These are phyloP conservation scores for Odobenus rosmarus DNA, from an alignment of 2,113 vertebrate genomes.

Conservation along the genomic window DNA sequence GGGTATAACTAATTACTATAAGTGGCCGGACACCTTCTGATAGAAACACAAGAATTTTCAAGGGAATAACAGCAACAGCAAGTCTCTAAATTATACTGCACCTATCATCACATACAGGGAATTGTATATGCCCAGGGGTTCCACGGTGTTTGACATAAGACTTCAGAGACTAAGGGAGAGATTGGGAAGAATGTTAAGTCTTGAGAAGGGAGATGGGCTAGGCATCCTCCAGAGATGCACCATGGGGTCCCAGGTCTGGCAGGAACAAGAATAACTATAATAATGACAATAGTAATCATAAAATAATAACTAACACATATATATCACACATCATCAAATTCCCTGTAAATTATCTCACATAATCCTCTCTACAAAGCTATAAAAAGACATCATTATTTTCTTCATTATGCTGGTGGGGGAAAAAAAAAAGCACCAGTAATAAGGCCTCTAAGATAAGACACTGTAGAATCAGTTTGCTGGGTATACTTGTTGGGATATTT, in stretches of 20 bases:
- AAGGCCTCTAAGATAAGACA: background rate
- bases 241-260: rapidly evolving
- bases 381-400: background rate
- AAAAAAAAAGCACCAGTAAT: background rate
- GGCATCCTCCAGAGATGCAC: background rate
- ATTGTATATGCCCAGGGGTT: background rate
- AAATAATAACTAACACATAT: background rate
- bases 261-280: background rate
- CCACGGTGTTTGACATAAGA: background rate
- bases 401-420: background rate
- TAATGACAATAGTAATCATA: background rate
- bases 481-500: background rate
- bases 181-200: background rate
- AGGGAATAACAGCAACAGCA: background rate
- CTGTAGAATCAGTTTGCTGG: background rate
- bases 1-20: background rate
- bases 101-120: background rate
- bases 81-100: background rate
- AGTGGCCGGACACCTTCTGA: background rate
- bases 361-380: background rate
- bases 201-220: background rate
- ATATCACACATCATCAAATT: background rate
- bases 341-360: background rate
- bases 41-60: background rate
- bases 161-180: background rate